These are phyloP conservation scores for Pseudopleuronectes americanus DNA, from an alignment of 2,797 vertebrate genomes.

Conservation along the genomic window DNA sequence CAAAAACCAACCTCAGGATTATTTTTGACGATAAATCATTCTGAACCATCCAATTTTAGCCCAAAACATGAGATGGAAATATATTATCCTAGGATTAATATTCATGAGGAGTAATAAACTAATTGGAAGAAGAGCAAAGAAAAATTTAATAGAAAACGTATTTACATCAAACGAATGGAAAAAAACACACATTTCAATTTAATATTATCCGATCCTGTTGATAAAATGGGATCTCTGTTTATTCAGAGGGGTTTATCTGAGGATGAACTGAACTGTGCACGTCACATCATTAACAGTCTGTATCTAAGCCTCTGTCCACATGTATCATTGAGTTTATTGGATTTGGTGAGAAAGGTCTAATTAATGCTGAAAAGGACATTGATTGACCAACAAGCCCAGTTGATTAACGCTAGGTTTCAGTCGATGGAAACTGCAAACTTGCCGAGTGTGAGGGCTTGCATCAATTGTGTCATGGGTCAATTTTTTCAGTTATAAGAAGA, in stretches of 20 bases:
- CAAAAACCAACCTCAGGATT: not conserved
- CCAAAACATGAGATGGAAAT: not conserved
- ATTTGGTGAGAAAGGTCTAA: constrained; percentile 71
- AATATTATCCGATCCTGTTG: not conserved
- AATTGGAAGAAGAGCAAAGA: constrained; percentile 1
- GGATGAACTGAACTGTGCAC: constrained; percentile 21
- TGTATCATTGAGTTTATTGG: constrained; percentile 52
- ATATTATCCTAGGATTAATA: constrained; percentile 19
- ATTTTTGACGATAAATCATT: not conserved
- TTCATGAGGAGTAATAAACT: constrained; percentile 24
- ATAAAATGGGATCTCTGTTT: constrained; percentile 13
- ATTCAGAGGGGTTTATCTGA: constrained; percentile 19
- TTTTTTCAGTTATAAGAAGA: not conserved
- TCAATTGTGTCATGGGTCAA: constrained; percentile 1
- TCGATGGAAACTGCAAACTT: constrained; percentile 51
- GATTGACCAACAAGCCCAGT: constrained; percentile 66
- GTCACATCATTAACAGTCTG: constrained; percentile 46
- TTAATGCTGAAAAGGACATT: constrained; percentile 73
- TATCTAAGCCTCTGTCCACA: constrained; percentile 32
- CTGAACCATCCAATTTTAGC: constrained; percentile 7
- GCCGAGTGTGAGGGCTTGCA: constrained; percentile 23
- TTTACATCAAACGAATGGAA: constrained; percentile 4
- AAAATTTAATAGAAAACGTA: not conserved
- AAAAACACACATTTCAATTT: constrained; percentile 31
- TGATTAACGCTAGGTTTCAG: constrained; percentile 60